Percentiles rank a stretch among this genome's conserved stretches.
These are phyloP conservation scores for Bombus cullumanus DNA, from an alignment of 1,140 invertebrate genomes.

Conservation along the genomic window DNA sequence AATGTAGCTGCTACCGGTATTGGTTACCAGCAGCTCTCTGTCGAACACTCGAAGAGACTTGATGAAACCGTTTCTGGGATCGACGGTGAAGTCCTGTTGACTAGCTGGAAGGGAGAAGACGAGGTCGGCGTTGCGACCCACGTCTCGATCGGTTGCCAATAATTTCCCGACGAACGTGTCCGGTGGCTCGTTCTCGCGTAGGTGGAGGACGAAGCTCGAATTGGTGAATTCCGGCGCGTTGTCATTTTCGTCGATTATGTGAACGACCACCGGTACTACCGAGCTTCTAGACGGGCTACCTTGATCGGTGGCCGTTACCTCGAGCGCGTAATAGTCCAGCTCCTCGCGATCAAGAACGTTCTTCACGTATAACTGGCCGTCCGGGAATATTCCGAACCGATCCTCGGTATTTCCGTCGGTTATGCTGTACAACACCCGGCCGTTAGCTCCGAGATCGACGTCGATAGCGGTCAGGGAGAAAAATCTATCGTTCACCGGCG, in stretches of 20 bases:
- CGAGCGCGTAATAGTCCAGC: slow-evolving; percentile 94
- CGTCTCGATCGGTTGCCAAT: slow-evolving; percentile 94
- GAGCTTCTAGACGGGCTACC: slow-evolving; percentile 90
- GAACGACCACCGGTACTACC: slow-evolving; percentile 92
- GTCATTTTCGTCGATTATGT: slow-evolving; percentile 98
- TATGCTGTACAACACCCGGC: slow-evolving; percentile 91
- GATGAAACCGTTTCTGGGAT: slow-evolving; percentile 95
- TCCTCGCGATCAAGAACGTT: slow-evolving; percentile 93
- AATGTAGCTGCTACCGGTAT: slow-evolving; percentile 90
- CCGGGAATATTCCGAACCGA: slow-evolving; percentile 95
- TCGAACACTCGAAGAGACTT: slow-evolving; percentile 93
- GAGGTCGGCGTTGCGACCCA: slow-evolving; percentile 95
- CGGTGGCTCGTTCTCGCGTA: slow-evolving; percentile 93
- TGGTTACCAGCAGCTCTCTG: slow-evolving; percentile 90
- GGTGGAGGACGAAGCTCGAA: slow-evolving; percentile 91
- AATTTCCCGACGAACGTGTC: slow-evolving; percentile 96
- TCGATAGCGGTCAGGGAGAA: slow-evolving; percentile 93
- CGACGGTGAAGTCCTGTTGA: slow-evolving; percentile 93
- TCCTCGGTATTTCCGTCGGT: slow-evolving; percentile 91
- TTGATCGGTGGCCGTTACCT: slow-evolving; percentile 91
- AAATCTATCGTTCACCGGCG: slow-evolving; percentile 94
- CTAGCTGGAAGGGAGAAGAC: slow-evolving; percentile 91
- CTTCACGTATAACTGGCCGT: slow-evolving; percentile 93
- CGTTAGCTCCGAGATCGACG: slow-evolving; percentile 91
- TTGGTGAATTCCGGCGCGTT: slow-evolving; percentile 95